Evolutionary conservation across 1,140 invertebrate genomes (phyloP), one percentile per base, ranked within the genome.

Genomic region (Lutraria rhynchaena): DNA sequence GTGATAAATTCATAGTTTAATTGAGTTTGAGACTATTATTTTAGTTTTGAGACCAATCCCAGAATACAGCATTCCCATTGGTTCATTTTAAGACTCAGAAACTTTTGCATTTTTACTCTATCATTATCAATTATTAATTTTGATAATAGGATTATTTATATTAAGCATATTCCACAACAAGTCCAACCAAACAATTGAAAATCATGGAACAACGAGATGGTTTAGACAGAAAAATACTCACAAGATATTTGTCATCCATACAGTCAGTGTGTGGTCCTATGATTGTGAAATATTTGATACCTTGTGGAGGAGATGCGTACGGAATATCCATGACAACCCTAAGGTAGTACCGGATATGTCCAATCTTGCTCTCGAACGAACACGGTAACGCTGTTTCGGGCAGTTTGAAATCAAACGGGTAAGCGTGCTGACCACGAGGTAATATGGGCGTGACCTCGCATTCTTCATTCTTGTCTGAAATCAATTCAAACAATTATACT

Each of bases 181-280:
- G 19, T 49, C 44, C 44, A 49, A 9, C 44, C 44, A 49, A 19
- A 49, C 11, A 49, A n/a, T n/a, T n/a, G n/a, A n/a, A n/a, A n/a
- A n/a, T n/a, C n/a, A n/a, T n/a, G n/a, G n/a, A n/a, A n/a, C n/a
- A n/a, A n/a, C n/a, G n/a, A n/a, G n/a, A n/a, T n/a, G n/a, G n/a
- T n/a, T n/a, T n/a, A n/a, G n/a, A n/a, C n/a, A n/a, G n/a, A n/a
- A n/a, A n/a, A 93, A n/a, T n/a, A n/a, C n/a, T n/a, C n/a, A 96
- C 96, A 93, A 96, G 92, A 91, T 96, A 96, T 90, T 96, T 95
- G 87, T 96, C 95, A 78, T 96, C 96, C 95, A 96, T 96, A 89
- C 96, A 97, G 90, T 97, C 96, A 86, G 96, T 96, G 87, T 96
- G 95, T 17, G 96, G 96, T 22, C 96, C 96, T 85, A 97, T 96